These are phyloP conservation scores for Junonia oenone DNA, from an alignment of 2,888 invertebrate genomes.

Conservation along the genomic window DNA sequence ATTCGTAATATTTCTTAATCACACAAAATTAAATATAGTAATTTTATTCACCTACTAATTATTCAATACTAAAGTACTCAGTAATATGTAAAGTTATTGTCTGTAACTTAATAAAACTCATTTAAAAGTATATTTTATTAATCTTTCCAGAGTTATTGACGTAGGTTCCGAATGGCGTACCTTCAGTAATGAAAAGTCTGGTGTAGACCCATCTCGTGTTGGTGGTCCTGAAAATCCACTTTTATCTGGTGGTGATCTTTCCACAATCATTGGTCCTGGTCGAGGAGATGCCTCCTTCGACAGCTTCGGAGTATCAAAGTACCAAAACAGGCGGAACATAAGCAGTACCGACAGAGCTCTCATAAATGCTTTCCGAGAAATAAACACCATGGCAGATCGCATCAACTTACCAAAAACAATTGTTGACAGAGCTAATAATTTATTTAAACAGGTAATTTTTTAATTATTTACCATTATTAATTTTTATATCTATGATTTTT, in stretches of 20 bases:
- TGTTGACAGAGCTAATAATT: slow-evolving; percentile 95
- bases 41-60: too few species aligned
- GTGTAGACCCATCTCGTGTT: slow-evolving; percentile 99
- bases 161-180: slow-evolving; percentile 99
- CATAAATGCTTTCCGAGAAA: slow-evolving; percentile 97
- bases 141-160: slow-evolving; percentile 91
- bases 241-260: slow-evolving; percentile 95
- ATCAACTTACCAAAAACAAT: slow-evolving; percentile 98
- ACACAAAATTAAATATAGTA: neutral
- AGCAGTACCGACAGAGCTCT: slow-evolving; percentile 96
- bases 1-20: neutral
- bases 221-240: slow-evolving; percentile 99
- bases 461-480: too few species aligned
- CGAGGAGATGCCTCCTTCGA: slow-evolving; percentile 92
- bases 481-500: too few species aligned
- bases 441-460: slow-evolving; percentile 97
- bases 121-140: too few species aligned
- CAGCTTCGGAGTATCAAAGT: slow-evolving; percentile 89
- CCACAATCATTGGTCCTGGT: slow-evolving; percentile 94
- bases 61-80: too few species aligned
- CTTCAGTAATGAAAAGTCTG: slow-evolving; percentile 98
- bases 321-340: slow-evolving; percentile 87
- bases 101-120: too few species aligned
- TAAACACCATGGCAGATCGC: slow-evolving; percentile 98
- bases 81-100: too few species aligned